Percentiles rank a stretch among this genome's conserved stretches.
Evolutionary conservation across 2,797 vertebrate species (phyloP).

Genomic region (Nannoperca obscura): DNA sequence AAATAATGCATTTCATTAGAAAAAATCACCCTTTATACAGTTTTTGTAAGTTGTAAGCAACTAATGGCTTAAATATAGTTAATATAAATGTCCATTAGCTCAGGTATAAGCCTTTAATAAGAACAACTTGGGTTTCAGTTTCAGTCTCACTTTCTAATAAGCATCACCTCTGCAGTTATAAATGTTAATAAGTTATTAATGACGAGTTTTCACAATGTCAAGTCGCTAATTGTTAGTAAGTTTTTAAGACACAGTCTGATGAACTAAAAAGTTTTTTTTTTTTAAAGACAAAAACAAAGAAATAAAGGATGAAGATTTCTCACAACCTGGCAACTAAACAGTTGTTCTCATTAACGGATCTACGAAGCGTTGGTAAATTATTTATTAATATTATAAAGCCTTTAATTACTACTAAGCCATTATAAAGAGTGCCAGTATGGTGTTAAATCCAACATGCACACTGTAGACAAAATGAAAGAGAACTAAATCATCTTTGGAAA

Average conservation of each 20-base stretch:
- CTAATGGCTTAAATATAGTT: neutral
- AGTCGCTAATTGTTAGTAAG: neutral
- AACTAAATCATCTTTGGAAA: neutral
- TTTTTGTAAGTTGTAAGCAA: neutral
- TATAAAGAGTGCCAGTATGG: neutral
- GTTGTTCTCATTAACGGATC: neutral
- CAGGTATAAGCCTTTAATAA: constrained; percentile 1
- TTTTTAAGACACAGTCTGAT: neutral
- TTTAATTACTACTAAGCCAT: neutral
- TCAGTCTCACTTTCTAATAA: constrained; percentile 5
- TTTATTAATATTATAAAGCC: neutral
- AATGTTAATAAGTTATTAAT: neutral
- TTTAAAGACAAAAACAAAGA: neutral
- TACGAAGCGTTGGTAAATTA: neutral
- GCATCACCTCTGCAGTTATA: neutral
- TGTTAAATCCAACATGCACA: neutral
- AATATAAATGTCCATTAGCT: neutral
- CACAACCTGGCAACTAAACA: neutral
- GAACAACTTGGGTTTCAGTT: neutral
- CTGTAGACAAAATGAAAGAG: neutral
- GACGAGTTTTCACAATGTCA: neutral
- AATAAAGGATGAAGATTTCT: neutral
- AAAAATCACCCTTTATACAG: neutral
- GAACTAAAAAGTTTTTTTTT: constrained; percentile 1
- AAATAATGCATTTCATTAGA: neutral